These are phyloP conservation scores for Hybos culiciformis DNA, from an alignment of 2,888 invertebrate genomes.

Conservation along the genomic window DNA sequence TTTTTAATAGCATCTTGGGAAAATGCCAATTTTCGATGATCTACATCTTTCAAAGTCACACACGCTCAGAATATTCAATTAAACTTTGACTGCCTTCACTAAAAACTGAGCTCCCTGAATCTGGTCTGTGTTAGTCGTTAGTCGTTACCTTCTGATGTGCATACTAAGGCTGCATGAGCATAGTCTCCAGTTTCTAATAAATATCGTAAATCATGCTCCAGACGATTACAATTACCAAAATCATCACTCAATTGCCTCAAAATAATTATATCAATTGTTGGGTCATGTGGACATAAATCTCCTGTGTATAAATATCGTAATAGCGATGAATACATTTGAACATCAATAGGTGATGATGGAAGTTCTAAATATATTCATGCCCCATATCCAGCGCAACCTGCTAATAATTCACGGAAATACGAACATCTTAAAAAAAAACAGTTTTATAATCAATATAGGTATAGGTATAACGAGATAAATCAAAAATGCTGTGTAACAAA, in stretches of 20 bases:
- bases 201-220: constrained; percentile 69
- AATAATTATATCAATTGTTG: constrained; percentile 48
- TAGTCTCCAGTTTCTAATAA: constrained; percentile 79
- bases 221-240: constrained; percentile 71
- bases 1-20: constrained; percentile 9
- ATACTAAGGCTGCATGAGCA: constrained; percentile 80
- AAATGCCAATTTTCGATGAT: constrained; percentile 44
- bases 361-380: constrained; percentile 65
- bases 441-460: too few species aligned
- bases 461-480: too few species aligned
- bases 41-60: constrained; percentile 37
- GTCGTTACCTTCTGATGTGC: constrained; percentile 61
- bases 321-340: constrained; percentile 63
- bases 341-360: constrained; percentile 64
- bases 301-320: constrained; percentile 66
- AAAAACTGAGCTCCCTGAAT: constrained; percentile 51
- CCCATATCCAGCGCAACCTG: constrained; percentile 61
- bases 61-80: constrained; percentile 47
- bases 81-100: constrained; percentile 44
- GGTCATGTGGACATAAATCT: constrained; percentile 55
- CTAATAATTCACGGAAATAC: constrained; percentile 74
- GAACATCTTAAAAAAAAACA: too few species aligned
- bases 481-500: too few species aligned
- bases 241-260: constrained; percentile 62
- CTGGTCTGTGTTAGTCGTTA: constrained; percentile 52